A percentile compares a stretch with the other conserved stretches of the same genome.
Evolutionary conservation across 2,113 vertebrate species (phyloP).

Genomic region (Tragulus kanchil): DNA sequence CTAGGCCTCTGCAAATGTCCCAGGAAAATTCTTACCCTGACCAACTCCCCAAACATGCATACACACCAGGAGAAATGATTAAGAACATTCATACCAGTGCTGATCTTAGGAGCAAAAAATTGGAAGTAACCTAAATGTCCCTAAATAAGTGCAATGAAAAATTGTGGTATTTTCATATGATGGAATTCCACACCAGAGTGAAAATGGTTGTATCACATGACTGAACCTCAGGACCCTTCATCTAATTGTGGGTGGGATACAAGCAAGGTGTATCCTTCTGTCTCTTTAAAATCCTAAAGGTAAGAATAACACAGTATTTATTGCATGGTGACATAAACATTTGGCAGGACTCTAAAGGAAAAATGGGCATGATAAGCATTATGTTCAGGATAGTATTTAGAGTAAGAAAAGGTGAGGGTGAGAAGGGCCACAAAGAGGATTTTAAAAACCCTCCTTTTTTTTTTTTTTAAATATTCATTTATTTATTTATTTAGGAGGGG

Average conservation of each 20-base stretch:
- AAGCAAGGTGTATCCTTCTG: neutral
- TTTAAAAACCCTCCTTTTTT: neutral
- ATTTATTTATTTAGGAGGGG: too few species aligned
- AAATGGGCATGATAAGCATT: neutral
- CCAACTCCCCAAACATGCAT: rapidly evolving
- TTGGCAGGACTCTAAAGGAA: neutral
- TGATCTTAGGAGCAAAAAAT: neutral
- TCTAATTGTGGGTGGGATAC: neutral
- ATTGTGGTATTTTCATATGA: neutral
- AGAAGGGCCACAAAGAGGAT: neutral
- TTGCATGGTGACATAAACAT: neutral
- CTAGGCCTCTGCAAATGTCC: neutral
- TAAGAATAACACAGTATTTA: neutral
- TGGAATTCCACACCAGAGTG: neutral
- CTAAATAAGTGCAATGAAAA: neutral
- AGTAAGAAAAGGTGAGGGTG: neutral
- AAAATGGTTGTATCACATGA: neutral
- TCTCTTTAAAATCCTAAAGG: neutral
- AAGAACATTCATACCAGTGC: neutral
- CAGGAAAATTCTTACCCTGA: neutral
- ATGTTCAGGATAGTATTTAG: neutral
- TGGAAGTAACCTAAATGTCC: neutral
- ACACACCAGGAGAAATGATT: neutral
- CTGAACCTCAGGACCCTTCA: neutral
- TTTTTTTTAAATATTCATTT: too few species aligned